Base-by-base conservation (phyloP, 2,797 vertebrate genomes). In the Carduelis carduelis region DNA sequence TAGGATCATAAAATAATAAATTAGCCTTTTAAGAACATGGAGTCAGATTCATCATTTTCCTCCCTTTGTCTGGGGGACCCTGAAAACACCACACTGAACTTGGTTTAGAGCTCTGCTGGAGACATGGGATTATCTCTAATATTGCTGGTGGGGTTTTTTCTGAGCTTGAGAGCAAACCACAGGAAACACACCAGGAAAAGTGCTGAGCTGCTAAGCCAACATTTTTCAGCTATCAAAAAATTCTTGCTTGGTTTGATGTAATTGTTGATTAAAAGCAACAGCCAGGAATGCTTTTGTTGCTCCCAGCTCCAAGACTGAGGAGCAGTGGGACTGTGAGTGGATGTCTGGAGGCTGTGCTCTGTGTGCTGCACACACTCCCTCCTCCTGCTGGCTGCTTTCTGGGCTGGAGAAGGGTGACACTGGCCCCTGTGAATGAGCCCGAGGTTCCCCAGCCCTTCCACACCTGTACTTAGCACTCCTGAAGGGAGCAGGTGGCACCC, bases 401-500 rank as follows among this genome's bases (percentile, higher is more conserved):
- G 41, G 24, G 6, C 8, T 52, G 22, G 12, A 37, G 14, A 32
- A 63, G 20, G 14, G 46, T 4, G 3, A 3, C 4, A 1, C 44
- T 23, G 41, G 10, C 22, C 28, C 14, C 46, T 20, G 46, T 5
- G 17, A 22, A 14, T 2, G 46, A 43, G 32, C 16, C 50, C 1
- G 2, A 3, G 4, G 11, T 21, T 37, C 10, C 9, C 9, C 22
- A 43, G 49, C 41, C 8, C 11, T 75, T 12, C 35, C 30, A 28
- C n/a, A 46, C 35, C 53, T 50, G 20, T 5, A 3, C 1, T 2
- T 0, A 55, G n/a, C 20, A 2, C 21, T 76, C 56, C 52, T 59
- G n/a, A 28, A 30, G 68, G 27, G 41, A 59, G 18, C 52, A 50
- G 76, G 14, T 79, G 59, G 18, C 19, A 39, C 44, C 3, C 41